Conservation (phyloP, 2,113 vertebrate genomes). For the Gracilinanus agilis region DNA sequence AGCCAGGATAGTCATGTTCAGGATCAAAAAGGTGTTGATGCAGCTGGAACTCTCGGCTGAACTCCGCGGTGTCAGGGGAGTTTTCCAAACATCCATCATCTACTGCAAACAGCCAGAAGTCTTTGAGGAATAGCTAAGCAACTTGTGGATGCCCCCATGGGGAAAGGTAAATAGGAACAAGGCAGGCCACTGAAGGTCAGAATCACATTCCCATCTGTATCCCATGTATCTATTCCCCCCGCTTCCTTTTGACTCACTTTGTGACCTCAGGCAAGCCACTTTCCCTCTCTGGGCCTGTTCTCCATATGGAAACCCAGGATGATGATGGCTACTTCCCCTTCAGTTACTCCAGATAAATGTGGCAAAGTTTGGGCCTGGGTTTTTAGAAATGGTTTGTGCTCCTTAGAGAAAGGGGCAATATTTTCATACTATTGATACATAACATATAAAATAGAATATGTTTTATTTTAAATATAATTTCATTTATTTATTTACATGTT, state of each 20-base stretch:
- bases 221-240: background rate
- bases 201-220: constrained; percentile 16
- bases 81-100: constrained; percentile 96
- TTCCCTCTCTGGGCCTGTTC: constrained; percentile 6
- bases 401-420: background rate
- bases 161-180: constrained; percentile 56
- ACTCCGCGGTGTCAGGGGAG: constrained; percentile 96
- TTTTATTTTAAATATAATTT: background rate
- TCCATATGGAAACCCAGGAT: background rate
- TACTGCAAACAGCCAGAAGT: constrained; percentile 83
- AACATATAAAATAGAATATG: background rate
- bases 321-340: background rate
- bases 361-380: background rate
- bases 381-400: background rate
- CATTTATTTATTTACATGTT: background rate
- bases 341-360: background rate
- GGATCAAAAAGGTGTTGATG: constrained; percentile 97
- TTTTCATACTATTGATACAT: background rate
- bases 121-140: constrained; percentile 54
- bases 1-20: constrained; percentile 94
- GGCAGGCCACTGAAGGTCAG: constrained; percentile 39
- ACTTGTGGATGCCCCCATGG: constrained; percentile 33
- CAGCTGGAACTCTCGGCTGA: constrained; percentile 97
- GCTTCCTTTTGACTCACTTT: background rate
- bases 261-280: background rate